Evolutionary conservation across 2,797 vertebrate genomes (phyloP).

Genomic region (Danio tinwini): DNA sequence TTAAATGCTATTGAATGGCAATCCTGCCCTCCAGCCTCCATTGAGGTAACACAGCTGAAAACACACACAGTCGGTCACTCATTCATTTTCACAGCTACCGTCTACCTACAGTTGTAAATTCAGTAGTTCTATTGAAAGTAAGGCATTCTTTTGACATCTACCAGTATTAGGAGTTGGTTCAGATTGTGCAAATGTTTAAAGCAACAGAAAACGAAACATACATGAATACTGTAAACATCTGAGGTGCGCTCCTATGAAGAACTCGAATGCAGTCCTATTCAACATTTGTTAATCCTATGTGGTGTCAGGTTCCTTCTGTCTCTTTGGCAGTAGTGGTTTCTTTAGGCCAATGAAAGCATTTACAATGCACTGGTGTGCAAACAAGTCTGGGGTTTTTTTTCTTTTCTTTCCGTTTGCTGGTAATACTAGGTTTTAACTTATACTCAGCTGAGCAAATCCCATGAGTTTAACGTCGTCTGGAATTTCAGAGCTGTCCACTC

Average conservation of each 20-base stretch:
- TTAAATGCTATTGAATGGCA: constrained; percentile 4
- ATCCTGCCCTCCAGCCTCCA: not conserved
- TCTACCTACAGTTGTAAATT: constrained; percentile 73
- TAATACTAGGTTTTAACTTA: constrained; percentile 86
- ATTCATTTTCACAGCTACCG: constrained; percentile 72
- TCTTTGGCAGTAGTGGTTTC: constrained; percentile 98
- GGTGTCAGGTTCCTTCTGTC: constrained; percentile 75
- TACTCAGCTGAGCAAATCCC: constrained; percentile 98
- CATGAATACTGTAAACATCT: constrained; percentile 59
- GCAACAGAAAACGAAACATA: constrained; percentile 59
- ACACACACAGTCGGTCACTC: constrained; percentile 63
- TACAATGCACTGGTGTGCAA: constrained; percentile 65
- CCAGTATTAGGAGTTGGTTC: constrained; percentile 76
- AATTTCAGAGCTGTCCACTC: constrained; percentile 92
- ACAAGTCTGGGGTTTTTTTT: constrained; percentile 45
- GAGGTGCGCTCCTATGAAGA: constrained; percentile 68
- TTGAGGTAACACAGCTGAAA: constrained; percentile 15
- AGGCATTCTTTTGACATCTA: constrained; percentile 86
- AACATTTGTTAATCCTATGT: constrained; percentile 66
- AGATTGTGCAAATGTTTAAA: constrained; percentile 80
- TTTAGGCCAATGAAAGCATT: constrained; percentile 83
- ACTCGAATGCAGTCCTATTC: constrained; percentile 43
- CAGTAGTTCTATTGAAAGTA: constrained; percentile 84
- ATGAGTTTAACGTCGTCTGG: constrained; percentile 95
- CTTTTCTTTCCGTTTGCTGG: constrained; percentile 79